A percentile compares a stretch with the other conserved stretches of the same genome.
phyloP scores from a whole-genome alignment of 1,140 invertebrate genomes.

The Rhynchophorus ferrugineus region DNA sequence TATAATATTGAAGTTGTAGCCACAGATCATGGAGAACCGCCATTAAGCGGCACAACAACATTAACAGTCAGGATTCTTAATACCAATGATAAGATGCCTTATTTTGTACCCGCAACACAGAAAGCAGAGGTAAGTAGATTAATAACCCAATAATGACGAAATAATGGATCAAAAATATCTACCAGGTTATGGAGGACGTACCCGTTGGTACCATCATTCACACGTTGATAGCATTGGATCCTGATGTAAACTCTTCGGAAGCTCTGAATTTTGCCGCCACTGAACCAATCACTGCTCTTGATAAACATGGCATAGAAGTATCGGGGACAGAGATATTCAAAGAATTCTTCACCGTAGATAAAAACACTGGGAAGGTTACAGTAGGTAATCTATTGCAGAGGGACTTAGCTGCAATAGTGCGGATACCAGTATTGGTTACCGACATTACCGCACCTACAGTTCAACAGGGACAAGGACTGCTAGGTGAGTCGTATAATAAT shows the following conservation, averaged over 20 bases:
- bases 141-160: not conserved
- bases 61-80: slow-evolving; percentile 72
- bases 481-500: too few relatives aligned
- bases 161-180: not conserved
- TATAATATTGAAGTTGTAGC: slow-evolving; percentile 76
- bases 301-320: slow-evolving; percentile 74
- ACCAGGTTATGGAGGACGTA: slow-evolving; percentile 64
- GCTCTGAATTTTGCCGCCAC: slow-evolving; percentile 65
- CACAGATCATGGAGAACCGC: slow-evolving; percentile 70
- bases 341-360: slow-evolving; percentile 66
- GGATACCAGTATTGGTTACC: slow-evolving; percentile 69
- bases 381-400: slow-evolving; percentile 60
- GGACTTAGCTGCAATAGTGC: slow-evolving; percentile 63
- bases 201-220: slow-evolving; percentile 65
- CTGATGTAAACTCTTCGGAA: slow-evolving; percentile 63
- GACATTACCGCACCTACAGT: slow-evolving; percentile 69
- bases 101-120: slow-evolving; percentile 74
- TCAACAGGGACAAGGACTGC: slow-evolving; percentile 66
- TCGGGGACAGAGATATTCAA: slow-evolving; percentile 48
- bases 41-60: slow-evolving; percentile 71
- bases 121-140: slow-evolving; percentile 60
- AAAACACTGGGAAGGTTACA: slow-evolving; percentile 61
- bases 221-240: slow-evolving; percentile 68
- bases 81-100: slow-evolving; percentile 83
- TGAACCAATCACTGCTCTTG: slow-evolving; percentile 65